Conservation (phyloP, 1,140 invertebrate species). For the Periplaneta americana region DNA sequence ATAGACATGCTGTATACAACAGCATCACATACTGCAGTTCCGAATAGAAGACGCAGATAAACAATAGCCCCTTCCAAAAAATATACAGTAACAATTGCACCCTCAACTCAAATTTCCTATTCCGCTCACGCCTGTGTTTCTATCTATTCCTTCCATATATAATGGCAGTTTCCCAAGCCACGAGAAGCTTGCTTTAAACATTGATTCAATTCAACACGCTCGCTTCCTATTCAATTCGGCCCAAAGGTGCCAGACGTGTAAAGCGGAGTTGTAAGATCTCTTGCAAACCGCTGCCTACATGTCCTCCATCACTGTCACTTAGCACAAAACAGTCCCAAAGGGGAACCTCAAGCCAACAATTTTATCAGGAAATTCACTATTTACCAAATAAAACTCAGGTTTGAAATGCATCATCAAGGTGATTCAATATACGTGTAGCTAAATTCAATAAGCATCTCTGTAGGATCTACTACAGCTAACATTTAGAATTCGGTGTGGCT, state of each 20-base stretch:
- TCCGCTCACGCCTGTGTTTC: background rate
- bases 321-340: background rate
- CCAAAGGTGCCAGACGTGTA: background rate
- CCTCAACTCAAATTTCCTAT: background rate
- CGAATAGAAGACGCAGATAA: background rate
- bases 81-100: background rate
- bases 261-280: background rate
- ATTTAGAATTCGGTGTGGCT: too few relatives aligned
- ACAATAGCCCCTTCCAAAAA: background rate
- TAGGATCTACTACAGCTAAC: too few relatives aligned
- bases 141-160: background rate
- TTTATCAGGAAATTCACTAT: background rate
- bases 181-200: background rate
- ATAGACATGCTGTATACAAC: too few relatives aligned
- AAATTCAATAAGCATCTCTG: too few relatives aligned
- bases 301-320: background rate
- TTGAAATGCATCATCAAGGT: too few relatives aligned
- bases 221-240: too few relatives aligned
- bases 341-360: background rate
- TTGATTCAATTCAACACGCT: background rate
- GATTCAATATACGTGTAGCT: too few relatives aligned
- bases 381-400: too few relatives aligned
- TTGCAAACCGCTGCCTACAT: background rate
- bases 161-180: background rate
- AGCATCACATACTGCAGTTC: background rate